Conservation (phyloP, 2,113 vertebrate species). For the Thalassoma bifasciatum region DNA sequence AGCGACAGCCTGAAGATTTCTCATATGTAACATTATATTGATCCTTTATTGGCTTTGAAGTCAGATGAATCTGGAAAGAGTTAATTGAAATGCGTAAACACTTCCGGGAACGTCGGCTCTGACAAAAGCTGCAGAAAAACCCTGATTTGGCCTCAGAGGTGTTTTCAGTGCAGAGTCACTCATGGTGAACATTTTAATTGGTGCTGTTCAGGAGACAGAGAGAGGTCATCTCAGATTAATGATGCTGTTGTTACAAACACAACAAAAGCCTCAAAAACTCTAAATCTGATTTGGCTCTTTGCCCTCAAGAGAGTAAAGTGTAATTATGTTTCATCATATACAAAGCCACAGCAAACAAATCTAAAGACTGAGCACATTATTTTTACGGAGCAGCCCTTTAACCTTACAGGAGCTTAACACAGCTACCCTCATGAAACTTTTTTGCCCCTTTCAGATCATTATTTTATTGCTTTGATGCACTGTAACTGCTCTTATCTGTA, state of each 20-base stretch:
- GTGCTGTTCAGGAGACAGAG: slow-evolving; percentile 19
- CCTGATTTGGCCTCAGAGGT: slow-evolving; percentile 20
- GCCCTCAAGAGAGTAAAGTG: neutral
- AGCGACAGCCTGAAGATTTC: too few species aligned
- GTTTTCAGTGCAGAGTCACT: slow-evolving; percentile 38
- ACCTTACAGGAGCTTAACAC: neutral
- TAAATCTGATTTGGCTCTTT: neutral
- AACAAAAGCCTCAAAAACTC: neutral
- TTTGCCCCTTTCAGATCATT: too few species aligned
- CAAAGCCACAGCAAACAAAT: too few species aligned
- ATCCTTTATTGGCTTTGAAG: neutral
- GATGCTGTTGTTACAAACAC: neutral
- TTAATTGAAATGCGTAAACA: neutral
- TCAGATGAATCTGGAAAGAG: neutral
- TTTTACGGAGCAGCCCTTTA: too few species aligned
- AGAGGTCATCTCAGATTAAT: slow-evolving; percentile 16
- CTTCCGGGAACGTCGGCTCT: slow-evolving; percentile 29
- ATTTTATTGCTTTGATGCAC: too few species aligned
- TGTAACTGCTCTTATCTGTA: too few species aligned
- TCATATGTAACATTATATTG: neutral
- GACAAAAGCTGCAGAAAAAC: neutral
- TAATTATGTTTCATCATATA: too few species aligned
- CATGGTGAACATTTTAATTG: slow-evolving; percentile 77
- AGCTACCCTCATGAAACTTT: too few species aligned
- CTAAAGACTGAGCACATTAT: too few species aligned